Evolutionary conservation across 2,797 vertebrate species (phyloP), one percentile per base, ranked within the genome.

Genomic region (Allobates femoralis): DNA sequence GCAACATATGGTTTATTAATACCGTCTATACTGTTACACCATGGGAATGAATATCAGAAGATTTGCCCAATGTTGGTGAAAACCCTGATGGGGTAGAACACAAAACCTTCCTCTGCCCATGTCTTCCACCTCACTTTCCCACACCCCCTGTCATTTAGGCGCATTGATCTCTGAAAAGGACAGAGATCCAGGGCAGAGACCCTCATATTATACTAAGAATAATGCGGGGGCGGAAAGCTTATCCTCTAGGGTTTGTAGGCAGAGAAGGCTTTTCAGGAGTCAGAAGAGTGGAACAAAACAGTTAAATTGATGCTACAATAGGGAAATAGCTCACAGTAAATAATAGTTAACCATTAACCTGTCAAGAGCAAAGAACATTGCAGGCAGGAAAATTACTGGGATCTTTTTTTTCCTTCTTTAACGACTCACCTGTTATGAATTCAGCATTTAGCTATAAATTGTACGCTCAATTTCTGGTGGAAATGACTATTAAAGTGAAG

Each of bases 341-440:
- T 82, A 87, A n/a, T 12, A 58, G 74, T 56, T 64, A 84, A 79
- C 50, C 28, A 87, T 87, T 87, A 87, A 79, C 81, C 64, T 53
- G 26, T 53, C 28, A 3, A 76, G 23, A 26, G 12, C 16, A 66
- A 46, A 82, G 46, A 73, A 55, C 71, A 34, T 51, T 46, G n/a
- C 37, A 55, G n/a, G 8, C 30, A 7, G 26, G 60, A 79, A 85
- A 69, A 37, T 53, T 46, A 80, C 32, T 30, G 32, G 37, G 14
- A 50, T 16, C 76, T n/a, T 64, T 41, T 64, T 28, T 3, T 19
- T 41, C 41, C n/a, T 56, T 32, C 18, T 32, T 10, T n/a, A n/a
- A 46, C n/a, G 15, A 67, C 62, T 41, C 66, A 78, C n/a, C 26
- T 75, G 34, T 14, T 41, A 26, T 41, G 21, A 79, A 21, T 60